Conservation (phyloP, 2,113 vertebrate genomes). For the Globicephala melas region DNA sequence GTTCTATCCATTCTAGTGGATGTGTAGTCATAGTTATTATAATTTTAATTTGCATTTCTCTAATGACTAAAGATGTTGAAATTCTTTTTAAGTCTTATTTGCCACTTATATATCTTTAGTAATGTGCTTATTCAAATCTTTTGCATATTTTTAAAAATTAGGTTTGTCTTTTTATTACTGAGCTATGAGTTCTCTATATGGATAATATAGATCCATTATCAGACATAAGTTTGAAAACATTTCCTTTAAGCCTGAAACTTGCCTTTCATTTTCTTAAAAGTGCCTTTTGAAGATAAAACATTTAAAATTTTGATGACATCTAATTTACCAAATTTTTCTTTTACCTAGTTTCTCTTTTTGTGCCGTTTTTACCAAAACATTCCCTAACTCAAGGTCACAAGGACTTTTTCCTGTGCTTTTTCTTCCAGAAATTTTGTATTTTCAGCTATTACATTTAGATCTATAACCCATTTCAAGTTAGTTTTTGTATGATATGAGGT, state of each 20-base stretch:
- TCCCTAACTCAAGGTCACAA: not conserved
- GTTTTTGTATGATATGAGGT: not conserved
- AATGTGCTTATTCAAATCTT: conserved; percentile 27
- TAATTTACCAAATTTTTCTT: not conserved
- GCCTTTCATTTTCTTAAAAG: conserved; percentile 22
- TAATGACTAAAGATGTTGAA: not conserved
- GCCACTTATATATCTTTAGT: not conserved
- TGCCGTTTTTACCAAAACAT: not conserved
- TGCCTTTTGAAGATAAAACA: not conserved
- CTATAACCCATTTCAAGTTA: not conserved
- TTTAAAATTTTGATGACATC: not conserved
- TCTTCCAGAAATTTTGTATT: not conserved
- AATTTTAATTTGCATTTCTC: conserved; percentile 43
- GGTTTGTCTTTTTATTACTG: not conserved
- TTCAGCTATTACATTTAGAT: not conserved
- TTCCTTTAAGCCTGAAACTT: conserved; percentile 32
- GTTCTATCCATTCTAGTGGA: not conserved
- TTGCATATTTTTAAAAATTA: conserved; percentile 22
- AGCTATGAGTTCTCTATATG: not conserved
- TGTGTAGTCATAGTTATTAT: not conserved
- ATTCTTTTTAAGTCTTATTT: conserved; percentile 17
- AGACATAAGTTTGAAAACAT: conserved; percentile 2
- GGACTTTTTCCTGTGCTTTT: not conserved
- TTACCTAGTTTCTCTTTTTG: not conserved
- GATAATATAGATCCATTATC: not conserved